Base-by-base conservation (phyloP, 2,888 invertebrate species). In the Ferrisia virgata region DNA sequence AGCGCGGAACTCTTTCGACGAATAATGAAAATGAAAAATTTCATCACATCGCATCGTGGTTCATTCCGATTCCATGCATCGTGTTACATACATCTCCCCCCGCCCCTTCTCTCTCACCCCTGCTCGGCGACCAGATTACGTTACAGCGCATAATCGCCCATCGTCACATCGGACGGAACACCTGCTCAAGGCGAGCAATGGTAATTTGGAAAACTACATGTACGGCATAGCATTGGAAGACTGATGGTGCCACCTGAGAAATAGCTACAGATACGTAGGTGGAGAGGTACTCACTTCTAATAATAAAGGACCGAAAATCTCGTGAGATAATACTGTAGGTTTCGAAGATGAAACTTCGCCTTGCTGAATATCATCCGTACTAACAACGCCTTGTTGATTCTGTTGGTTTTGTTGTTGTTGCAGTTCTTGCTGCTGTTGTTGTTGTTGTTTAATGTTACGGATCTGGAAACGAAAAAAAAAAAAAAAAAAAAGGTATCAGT, bases 271-370 rank as follows among this genome's bases (percentile, higher is more conserved):
- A 11, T 28, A 64, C 18, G 15, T 64, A 13, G 13, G n/a, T n/a
- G n/a, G n/a, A n/a, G n/a, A n/a, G 9, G 9, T 25, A 86, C 87
- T 85, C 88, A 93, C 93, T 90, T 94, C 94, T 85, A 94, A 91
- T 85, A 94, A 90, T 85, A 94, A 90, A 85, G 93, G 92, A 85
- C 93, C 93, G 87, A 93, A 91, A 87, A 93, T 91, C 88, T 93
- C 93, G 89, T 92, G 93, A 87, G 92, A 91, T 87, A 94, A 89
- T 87, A 93, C 91, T 87, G 91, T 92, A 86, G 96, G 95, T 89
- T 96, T 95, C 86, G 96, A 96, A 86, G 97, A 97, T 87, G 95
- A 96, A 87, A 98, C 96, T 90, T 98, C 97, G 87, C 96, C 97
- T 89, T 95, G 96, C 90, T 98, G 97, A 86, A 97, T 95, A 87